Percentiles rank a stretch among this genome's conserved stretches.
Evolutionary conservation across 2,797 vertebrate genomes (phyloP).

Genomic region (Xiphophorus birchmanni): DNA sequence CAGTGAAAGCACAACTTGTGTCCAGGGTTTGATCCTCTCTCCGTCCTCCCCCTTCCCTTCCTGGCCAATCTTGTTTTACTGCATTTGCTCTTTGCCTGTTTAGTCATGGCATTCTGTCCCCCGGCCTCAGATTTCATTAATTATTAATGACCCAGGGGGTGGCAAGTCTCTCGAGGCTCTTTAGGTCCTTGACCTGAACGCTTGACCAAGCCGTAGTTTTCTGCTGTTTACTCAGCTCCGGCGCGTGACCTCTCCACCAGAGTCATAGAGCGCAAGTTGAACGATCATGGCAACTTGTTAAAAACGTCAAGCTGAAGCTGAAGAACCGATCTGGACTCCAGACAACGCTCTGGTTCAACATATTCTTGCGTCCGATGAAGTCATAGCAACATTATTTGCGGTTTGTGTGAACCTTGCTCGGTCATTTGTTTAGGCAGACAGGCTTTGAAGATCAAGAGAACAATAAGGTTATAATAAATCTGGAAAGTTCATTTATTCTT

Average conservation of each 20-base stretch:
- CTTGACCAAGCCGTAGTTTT: constrained; percentile 64
- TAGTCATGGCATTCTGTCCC: constrained; percentile 73
- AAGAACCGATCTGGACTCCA: neutral
- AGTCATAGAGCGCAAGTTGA: constrained; percentile 27
- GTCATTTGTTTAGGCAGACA: constrained; percentile 51
- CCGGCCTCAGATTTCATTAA: constrained; percentile 80
- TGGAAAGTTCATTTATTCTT: constrained; percentile 25
- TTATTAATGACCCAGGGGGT: constrained; percentile 77
- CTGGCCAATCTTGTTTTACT: constrained; percentile 14
- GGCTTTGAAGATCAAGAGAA: constrained; percentile 73
- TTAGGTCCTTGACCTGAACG: constrained; percentile 71
- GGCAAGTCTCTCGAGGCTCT: constrained; percentile 56
- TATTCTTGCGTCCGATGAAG: constrained; percentile 5
- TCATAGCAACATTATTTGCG: constrained; percentile 34
- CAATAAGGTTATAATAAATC: constrained; percentile 67
- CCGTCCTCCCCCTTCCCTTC: neutral
- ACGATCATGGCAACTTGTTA: neutral
- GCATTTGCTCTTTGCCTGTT: constrained; percentile 50
- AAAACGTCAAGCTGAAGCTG: neutral
- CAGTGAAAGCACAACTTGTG: constrained; percentile 46
- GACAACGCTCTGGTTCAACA: neutral
- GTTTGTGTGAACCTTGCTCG: constrained; percentile 35
- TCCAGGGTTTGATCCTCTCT: constrained; percentile 33
- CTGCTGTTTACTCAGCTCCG: constrained; percentile 71
- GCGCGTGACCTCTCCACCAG: constrained; percentile 50